These are phyloP conservation scores for Caenorhabditis inopinata DNA, from an alignment of 1,140 invertebrate species.

Conservation along the genomic window DNA sequence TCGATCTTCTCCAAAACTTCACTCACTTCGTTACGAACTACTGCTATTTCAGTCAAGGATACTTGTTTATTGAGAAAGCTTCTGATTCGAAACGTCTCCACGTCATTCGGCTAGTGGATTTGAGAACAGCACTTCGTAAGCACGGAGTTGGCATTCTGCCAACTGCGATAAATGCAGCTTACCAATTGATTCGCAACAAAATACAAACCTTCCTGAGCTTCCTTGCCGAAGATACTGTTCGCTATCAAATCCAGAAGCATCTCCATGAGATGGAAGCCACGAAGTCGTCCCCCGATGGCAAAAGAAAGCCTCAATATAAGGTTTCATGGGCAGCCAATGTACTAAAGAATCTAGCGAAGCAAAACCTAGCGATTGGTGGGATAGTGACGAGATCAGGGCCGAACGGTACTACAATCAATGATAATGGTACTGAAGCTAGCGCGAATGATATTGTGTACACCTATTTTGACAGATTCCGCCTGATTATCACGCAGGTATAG, in stretches of 20 bases:
- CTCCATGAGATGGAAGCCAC: background rate
- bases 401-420: no score
- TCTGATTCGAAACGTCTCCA: background rate
- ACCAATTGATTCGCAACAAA: background rate
- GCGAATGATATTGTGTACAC: background rate
- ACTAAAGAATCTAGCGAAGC: background rate
- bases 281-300: background rate
- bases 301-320: background rate
- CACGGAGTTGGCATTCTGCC: background rate
- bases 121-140: background rate
- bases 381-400: no score
- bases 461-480: background rate
- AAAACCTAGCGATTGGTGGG: background rate
- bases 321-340: background rate
- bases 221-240: conserved; percentile 2
- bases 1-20: background rate
- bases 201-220: background rate
- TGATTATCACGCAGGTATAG: background rate
- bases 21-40: background rate
- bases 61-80: background rate
- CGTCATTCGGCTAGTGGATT: background rate
- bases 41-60: background rate
- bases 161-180: background rate
- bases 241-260: background rate
- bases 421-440: background rate